Conservation (phyloP, 2,888 invertebrate species). For the Cheilosia vernalis region DNA sequence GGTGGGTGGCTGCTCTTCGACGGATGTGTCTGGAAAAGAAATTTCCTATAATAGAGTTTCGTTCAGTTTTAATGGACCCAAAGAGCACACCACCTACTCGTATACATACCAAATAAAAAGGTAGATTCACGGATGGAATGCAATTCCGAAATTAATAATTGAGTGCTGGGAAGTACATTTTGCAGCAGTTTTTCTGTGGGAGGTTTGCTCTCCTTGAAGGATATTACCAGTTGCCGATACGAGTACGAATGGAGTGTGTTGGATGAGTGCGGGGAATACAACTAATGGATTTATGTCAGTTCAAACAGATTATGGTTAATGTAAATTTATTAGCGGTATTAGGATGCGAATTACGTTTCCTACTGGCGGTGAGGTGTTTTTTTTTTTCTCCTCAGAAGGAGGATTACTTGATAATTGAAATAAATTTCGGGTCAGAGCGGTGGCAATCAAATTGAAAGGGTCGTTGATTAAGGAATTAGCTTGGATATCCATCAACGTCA, state of each 20-base stretch:
- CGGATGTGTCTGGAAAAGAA: neutral
- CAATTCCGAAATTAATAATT: constrained; percentile 60
- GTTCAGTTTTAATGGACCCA: constrained; percentile 13
- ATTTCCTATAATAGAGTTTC: neutral
- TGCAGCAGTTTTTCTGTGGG: neutral
- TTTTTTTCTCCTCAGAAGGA: constrained; percentile 2
- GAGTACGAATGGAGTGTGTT: neutral
- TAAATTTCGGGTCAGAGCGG: neutral
- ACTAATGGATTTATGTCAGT: constrained; percentile 54
- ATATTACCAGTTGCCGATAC: neutral
- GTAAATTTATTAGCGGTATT: constrained; percentile 61
- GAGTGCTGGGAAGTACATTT: constrained; percentile 30
- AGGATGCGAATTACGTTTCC: constrained; percentile 39
- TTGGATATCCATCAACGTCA: too few relatives aligned
- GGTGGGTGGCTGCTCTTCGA: neutral
- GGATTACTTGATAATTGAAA: neutral
- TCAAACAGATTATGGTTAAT: constrained; percentile 60
- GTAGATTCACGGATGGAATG: constrained; percentile 36
- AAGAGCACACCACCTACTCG: neutral
- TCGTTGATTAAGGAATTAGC: too few relatives aligned
- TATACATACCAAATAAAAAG: neutral
- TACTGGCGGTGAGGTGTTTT: neutral
- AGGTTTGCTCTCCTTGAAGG: neutral
- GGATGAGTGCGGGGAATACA: neutral
- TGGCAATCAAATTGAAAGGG: constrained; percentile 5